Conservation (phyloP, 1,140 invertebrate species). For the Sarcophaga peregrina region DNA sequence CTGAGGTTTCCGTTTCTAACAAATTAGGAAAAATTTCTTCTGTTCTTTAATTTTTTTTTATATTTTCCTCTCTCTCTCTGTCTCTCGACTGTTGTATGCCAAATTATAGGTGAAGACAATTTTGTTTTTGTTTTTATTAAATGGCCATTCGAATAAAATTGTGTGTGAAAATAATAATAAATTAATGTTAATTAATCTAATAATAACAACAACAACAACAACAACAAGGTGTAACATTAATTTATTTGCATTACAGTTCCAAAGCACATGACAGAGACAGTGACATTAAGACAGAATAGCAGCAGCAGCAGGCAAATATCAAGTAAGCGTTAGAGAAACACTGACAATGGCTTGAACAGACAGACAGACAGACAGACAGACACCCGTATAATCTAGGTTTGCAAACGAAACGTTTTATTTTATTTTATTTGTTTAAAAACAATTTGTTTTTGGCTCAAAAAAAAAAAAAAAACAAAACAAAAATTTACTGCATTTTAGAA, state of each 20-base stretch:
- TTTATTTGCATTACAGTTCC: neutral
- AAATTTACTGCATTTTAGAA: too few relatives aligned
- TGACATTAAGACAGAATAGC: neutral
- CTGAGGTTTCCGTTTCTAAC: too few relatives aligned
- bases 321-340: too few relatives aligned
- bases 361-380: neutral
- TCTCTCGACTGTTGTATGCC: too few relatives aligned
- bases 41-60: too few relatives aligned
- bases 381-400: neutral
- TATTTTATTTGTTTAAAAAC: neutral
- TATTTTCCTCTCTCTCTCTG: too few relatives aligned
- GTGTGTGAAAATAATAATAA: slow-evolving; percentile 5
- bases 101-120: too few relatives aligned
- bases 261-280: neutral
- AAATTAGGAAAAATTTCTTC: too few relatives aligned
- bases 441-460: neutral
- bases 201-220: neutral
- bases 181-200: neutral
- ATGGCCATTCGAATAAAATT: neutral
- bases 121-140: neutral
- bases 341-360: neutral
- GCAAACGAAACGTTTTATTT: too few relatives aligned
- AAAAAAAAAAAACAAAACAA: neutral
- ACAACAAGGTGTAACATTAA: neutral
- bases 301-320: neutral